Evolutionary conservation across 2,888 invertebrate genomes (phyloP).

Genomic region (Cephalotes varians): DNA sequence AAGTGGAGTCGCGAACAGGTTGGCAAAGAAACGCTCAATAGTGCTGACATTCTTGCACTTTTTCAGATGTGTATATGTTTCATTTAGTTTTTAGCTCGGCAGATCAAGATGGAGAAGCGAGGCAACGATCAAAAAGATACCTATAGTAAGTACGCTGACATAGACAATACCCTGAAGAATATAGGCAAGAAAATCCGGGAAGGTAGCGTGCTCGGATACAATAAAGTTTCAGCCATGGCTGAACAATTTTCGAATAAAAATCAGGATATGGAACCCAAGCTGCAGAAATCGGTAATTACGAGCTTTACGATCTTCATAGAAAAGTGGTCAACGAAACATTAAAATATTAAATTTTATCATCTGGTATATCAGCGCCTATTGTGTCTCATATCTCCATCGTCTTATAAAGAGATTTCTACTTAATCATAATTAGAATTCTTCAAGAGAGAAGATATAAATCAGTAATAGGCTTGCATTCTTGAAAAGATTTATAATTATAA

Average conservation of each 20-base stretch:
- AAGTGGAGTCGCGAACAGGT: conserved; percentile 96
- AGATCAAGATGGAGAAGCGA: conserved; percentile 90
- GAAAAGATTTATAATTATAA: neutral
- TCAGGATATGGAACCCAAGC: conserved; percentile 87
- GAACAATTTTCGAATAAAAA: conserved; percentile 90
- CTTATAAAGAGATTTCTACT: neutral
- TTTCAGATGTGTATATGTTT: conserved; percentile 82
- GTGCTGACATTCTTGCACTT: conserved; percentile 6
- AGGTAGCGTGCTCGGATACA: conserved; percentile 90
- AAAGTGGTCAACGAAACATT: conserved; percentile 60
- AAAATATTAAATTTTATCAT: neutral
- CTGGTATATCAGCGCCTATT: neutral
- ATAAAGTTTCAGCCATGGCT: conserved; percentile 95
- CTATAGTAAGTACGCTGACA: conserved; percentile 90
- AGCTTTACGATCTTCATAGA: conserved; percentile 21
- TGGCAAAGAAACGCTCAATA: conserved; percentile 65
- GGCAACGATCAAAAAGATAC: conserved; percentile 88
- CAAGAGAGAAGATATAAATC: neutral
- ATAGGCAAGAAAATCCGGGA: conserved; percentile 92
- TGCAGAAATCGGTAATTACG: conserved; percentile 87
- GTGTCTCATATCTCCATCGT: neutral
- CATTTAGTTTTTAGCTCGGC: conserved; percentile 89
- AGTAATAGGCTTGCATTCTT: neutral
- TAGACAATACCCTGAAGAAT: conserved; percentile 91
- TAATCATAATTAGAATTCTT: neutral